These are phyloP conservation scores for Rambutsinella grinnellia DNA, from an alignment of 2,888 invertebrate genomes.

Conservation along the genomic window DNA sequence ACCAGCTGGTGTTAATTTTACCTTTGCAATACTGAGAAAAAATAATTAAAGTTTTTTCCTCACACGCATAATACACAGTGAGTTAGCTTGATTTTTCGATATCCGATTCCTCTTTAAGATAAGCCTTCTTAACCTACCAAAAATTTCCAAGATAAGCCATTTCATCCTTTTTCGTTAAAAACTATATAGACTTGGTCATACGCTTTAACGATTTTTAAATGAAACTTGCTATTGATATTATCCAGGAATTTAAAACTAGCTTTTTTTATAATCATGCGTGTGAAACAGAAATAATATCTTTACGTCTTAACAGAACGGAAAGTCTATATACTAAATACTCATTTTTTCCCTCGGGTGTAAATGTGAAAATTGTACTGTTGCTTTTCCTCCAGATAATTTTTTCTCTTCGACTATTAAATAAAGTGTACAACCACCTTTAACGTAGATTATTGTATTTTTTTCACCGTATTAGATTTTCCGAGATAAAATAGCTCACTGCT, in stretches of 20 bases:
- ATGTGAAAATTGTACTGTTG: too few relatives aligned
- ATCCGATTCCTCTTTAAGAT: too few relatives aligned
- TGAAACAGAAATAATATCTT: constrained; percentile 28
- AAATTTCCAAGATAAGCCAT: background rate
- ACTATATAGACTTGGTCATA: background rate
- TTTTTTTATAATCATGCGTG: constrained; percentile 14
- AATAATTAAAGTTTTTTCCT: too few relatives aligned
- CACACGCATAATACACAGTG: too few relatives aligned
- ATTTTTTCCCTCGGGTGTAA: background rate
- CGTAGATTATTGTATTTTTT: background rate
- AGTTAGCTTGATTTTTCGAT: too few relatives aligned
- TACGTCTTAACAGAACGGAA: background rate
- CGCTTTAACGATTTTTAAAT: background rate
- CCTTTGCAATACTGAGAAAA: too few relatives aligned
- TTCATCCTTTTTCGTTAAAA: background rate
- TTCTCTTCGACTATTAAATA: too few relatives aligned
- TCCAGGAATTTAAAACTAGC: background rate
- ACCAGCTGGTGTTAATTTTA: too few relatives aligned
- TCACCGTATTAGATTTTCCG: background rate
- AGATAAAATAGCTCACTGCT: too few relatives aligned
- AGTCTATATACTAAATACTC: background rate
- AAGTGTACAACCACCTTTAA: too few relatives aligned
- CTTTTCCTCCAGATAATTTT: background rate
- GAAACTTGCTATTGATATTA: background rate
- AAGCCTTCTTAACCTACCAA: too few relatives aligned